These are phyloP conservation scores for Ameiurus melas DNA, from an alignment of 2,113 vertebrate genomes.

Conservation along the genomic window DNA sequence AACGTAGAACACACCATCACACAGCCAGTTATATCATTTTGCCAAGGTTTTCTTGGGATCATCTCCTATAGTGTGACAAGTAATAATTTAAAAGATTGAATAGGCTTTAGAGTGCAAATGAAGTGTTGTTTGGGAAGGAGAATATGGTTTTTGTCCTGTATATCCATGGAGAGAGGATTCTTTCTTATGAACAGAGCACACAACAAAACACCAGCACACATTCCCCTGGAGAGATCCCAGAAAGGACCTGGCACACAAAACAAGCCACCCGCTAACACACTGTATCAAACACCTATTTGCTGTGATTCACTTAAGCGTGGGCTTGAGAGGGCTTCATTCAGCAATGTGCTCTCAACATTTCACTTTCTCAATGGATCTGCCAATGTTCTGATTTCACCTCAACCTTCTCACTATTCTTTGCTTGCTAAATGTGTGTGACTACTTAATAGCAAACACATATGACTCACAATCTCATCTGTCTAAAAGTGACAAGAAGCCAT, in stretches of 20 bases:
- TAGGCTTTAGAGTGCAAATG: background rate
- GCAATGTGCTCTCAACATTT: background rate
- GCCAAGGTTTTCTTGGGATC: background rate
- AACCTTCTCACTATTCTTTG: background rate
- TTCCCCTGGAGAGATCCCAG: conserved; percentile 46
- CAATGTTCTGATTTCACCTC: background rate
- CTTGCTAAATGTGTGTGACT: background rate
- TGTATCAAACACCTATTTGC: conserved; percentile 45
- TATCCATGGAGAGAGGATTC: conserved; percentile 43
- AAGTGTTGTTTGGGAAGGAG: background rate
- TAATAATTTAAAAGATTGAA: background rate
- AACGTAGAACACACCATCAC: background rate
- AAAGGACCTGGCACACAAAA: conserved; percentile 33
- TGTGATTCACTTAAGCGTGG: conserved; percentile 52
- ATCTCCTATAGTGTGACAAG: background rate
- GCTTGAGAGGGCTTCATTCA: conserved; percentile 24
- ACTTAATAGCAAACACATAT: background rate
- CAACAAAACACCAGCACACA: conserved; percentile 49
- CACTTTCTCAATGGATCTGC: conserved; percentile 11
- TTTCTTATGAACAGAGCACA: conserved; percentile 48
- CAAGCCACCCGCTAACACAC: conserved; percentile 56
- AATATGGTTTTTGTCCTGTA: background rate
- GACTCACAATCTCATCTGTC: conserved; percentile 13
- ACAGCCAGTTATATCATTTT: background rate
- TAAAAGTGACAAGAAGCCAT: background rate